phyloP scores from a whole-genome alignment of 2,113 vertebrate species.

The Rousettus leschenaultii region DNA sequence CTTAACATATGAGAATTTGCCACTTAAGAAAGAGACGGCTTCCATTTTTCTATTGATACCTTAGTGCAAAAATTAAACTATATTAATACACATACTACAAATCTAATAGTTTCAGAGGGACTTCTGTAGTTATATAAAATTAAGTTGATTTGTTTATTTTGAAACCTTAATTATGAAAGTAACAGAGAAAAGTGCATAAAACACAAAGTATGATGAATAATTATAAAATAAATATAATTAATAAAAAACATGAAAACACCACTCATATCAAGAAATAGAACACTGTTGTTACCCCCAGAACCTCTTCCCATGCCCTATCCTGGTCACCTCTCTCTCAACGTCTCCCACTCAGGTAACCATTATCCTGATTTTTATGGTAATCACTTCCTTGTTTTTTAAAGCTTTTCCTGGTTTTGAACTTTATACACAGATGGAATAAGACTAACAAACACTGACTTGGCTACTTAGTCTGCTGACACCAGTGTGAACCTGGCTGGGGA shows the following conservation, averaged over 20 bases:
- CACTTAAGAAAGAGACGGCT: not conserved
- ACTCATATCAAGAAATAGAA: not conserved
- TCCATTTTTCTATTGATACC: not conserved
- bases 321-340: not conserved
- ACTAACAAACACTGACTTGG: not conserved
- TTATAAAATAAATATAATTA: not conserved
- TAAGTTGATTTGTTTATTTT: not conserved
- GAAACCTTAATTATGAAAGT: not conserved
- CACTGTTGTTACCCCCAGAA: not conserved
- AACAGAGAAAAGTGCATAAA: not conserved
- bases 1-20: not conserved
- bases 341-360: not conserved
- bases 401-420: not conserved
- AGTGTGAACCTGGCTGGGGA: not conserved
- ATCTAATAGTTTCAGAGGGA: not conserved
- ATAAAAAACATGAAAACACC: not conserved
- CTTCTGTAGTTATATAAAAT: not conserved
- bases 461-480: not conserved
- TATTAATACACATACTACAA: not conserved
- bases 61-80: slow-evolving; percentile 1
- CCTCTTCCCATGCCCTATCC: not conserved
- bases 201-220: not conserved
- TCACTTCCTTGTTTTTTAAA: not conserved
- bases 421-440: not conserved
- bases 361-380: not conserved